Conservation (phyloP, 2,888 invertebrate genomes). For the Clusia tigrina region DNA sequence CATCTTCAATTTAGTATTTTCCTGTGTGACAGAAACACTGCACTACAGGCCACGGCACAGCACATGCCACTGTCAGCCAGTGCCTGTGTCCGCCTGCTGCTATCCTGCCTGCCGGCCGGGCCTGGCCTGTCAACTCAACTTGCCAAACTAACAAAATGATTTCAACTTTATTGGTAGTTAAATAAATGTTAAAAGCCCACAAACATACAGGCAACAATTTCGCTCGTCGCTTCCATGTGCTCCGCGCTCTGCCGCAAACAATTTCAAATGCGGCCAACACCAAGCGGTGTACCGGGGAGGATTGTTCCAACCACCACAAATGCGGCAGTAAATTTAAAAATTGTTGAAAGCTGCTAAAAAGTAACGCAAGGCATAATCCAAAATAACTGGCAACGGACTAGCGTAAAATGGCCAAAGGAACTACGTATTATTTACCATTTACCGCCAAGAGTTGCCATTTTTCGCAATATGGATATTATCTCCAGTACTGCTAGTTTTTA, state of each 20-base stretch:
- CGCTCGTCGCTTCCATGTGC: too few species aligned
- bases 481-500: too few species aligned
- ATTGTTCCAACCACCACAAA: too few species aligned
- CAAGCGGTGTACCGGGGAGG: too few species aligned
- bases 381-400: not conserved
- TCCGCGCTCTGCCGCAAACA: too few species aligned
- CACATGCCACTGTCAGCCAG: not conserved
- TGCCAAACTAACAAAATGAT: slow-evolving; percentile 10
- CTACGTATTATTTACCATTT: not conserved
- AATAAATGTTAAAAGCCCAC: slow-evolving; percentile 3
- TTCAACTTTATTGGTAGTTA: slow-evolving; percentile 12
- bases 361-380: not conserved
- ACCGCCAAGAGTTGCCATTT: not conserved
- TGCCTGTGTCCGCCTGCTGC: not conserved
- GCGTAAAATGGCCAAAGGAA: slow-evolving; percentile 1
- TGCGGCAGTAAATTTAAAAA: not conserved
- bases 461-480: too few species aligned
- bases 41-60: not conserved
- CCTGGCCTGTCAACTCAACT: slow-evolving; percentile 3
- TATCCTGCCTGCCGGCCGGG: not conserved
- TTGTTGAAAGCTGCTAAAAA: slow-evolving; percentile 6
- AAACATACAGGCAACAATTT: not conserved
- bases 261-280: too few species aligned
- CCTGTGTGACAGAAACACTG: too few species aligned
- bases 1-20: too few species aligned